A percentile compares a stretch with the other conserved stretches of the same genome.
These are phyloP conservation scores for Basileuterus tristriatus DNA, from an alignment of 2,797 vertebrate genomes.

Conservation along the genomic window DNA sequence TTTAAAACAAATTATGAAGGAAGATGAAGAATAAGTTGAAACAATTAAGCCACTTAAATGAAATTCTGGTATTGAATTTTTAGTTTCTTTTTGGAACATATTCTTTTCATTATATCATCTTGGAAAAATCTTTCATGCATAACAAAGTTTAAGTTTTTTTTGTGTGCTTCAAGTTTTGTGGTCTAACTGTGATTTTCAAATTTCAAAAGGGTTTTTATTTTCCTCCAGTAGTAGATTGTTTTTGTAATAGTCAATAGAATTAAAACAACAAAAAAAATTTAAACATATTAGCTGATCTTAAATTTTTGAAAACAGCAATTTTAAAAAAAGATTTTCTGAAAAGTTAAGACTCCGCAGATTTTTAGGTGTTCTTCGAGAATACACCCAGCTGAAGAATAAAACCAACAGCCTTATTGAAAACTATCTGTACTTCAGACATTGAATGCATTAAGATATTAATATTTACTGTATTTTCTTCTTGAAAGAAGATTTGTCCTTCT, in stretches of 20 bases:
- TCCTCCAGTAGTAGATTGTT: not conserved
- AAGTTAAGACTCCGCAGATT: not conserved
- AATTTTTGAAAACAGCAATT: not conserved
- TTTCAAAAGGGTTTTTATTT: not conserved
- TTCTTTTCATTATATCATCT: not conserved
- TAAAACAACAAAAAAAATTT: not conserved
- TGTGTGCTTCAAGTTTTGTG: not conserved
- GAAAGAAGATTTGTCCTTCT: not conserved
- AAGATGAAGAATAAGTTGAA: constrained; percentile 35
- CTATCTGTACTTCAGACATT: not conserved
- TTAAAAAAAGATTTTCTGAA: not conserved
- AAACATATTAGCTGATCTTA: not conserved
- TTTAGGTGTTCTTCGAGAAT: not conserved
- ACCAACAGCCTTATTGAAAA: rapidly evolving
- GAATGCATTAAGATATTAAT: not conserved
- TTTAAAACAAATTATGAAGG: not conserved
- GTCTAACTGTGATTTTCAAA: not conserved
- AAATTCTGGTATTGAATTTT: not conserved
- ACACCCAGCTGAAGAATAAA: not conserved
- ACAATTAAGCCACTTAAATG: constrained; percentile 13
- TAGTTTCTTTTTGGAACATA: not conserved
- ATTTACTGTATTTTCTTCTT: not conserved
- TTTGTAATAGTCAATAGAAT: not conserved
- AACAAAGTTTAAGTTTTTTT: not conserved
- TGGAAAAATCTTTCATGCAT: not conserved